Conservation (phyloP, 2,888 invertebrate genomes). For the Drosophila melanocephala region DNA sequence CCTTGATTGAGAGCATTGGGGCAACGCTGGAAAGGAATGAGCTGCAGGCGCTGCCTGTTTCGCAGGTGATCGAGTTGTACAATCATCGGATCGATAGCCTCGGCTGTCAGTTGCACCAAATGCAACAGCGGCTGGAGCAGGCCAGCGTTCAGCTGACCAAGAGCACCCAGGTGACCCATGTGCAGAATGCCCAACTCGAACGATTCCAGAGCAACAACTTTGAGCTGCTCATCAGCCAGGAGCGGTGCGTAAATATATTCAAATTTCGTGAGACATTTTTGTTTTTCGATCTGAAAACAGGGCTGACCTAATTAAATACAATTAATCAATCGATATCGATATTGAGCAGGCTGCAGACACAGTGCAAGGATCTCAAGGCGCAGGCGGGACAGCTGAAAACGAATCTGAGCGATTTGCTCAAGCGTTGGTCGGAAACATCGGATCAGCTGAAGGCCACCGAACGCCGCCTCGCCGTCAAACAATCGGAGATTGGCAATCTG, state of each 20-base stretch:
- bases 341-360: conserved; percentile 75
- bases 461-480: conserved; percentile 79
- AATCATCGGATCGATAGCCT: conserved; percentile 84
- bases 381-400: conserved; percentile 82
- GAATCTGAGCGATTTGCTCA: conserved; percentile 80
- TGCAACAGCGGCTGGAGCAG: conserved; percentile 81
- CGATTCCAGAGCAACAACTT: conserved; percentile 83
- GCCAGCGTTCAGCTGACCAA: conserved; percentile 80
- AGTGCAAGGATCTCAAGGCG: conserved; percentile 82
- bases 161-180: conserved; percentile 79
- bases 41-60: conserved; percentile 82
- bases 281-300: not conserved
- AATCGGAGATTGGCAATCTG: conserved; percentile 80
- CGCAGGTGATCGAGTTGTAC: conserved; percentile 84
- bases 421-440: conserved; percentile 81
- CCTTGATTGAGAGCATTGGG: conserved; percentile 77
- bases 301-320: not conserved
- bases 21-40: conserved; percentile 76
- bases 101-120: conserved; percentile 67
- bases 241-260: conserved; percentile 65
- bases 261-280: not conserved
- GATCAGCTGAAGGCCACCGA: conserved; percentile 80
- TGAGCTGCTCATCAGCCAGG: conserved; percentile 83
- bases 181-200: conserved; percentile 83
- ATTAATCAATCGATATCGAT: not conserved